Percentiles rank a stretch among this genome's conserved stretches.
Evolutionary conservation across 2,113 vertebrate species (phyloP).

Genomic region (Aythya baeri): DNA sequence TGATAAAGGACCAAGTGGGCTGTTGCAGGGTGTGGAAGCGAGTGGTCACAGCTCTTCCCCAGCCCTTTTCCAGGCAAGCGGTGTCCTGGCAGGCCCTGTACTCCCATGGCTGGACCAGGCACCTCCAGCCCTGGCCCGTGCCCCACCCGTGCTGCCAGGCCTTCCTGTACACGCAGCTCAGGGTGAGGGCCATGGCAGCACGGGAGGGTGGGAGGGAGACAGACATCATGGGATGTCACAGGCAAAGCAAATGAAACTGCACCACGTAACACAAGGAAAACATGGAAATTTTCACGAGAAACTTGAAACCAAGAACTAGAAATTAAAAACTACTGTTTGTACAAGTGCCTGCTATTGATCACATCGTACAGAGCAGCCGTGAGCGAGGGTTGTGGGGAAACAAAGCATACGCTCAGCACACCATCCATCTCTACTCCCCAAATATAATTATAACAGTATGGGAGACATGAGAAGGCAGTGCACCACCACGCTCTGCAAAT

Average conservation of each 20-base stretch:
- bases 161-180: background rate
- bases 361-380: background rate
- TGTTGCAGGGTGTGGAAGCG: background rate
- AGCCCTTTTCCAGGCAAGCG: background rate
- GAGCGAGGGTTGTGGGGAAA: background rate
- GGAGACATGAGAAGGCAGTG: background rate
- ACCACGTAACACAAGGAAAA: background rate
- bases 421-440: background rate
- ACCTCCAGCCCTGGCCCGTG: background rate
- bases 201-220: background rate
- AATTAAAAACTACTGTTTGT: constrained; percentile 33
- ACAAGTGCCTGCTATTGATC: constrained; percentile 4
- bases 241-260: background rate
- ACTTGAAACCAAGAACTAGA: constrained; percentile 4
- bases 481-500: background rate
- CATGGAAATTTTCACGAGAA: background rate
- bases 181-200: background rate
- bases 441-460: background rate
- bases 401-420: background rate
- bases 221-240: background rate
- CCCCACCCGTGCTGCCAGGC: background rate
- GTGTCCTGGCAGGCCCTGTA: background rate
- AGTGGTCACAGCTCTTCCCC: background rate
- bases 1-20: background rate
- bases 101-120: background rate